Percentiles rank a stretch among this genome's conserved stretches.
Conservation (phyloP, 2,888 invertebrate genomes). For the Noctuana brunneofusca region DNA sequence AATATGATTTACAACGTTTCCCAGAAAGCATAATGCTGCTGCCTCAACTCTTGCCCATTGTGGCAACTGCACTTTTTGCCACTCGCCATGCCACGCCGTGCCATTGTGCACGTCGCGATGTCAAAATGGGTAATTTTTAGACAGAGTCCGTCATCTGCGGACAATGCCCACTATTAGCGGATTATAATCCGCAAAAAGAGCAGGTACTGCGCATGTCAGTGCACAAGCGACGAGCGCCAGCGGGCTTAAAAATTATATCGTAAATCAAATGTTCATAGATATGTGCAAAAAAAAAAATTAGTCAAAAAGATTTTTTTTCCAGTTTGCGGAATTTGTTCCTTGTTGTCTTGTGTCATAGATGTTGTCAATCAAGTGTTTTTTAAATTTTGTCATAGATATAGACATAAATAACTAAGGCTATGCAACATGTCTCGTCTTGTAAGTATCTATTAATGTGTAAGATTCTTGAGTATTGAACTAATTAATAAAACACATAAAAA, state of each 20-base stretch:
- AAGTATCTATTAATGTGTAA: too few relatives aligned
- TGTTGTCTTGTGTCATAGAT: too few relatives aligned
- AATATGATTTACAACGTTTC: conserved; percentile 64
- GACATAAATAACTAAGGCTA: too few relatives aligned
- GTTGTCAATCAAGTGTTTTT: too few relatives aligned
- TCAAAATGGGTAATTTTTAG: conserved; percentile 55
- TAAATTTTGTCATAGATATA: too few relatives aligned
- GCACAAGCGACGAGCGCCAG: conserved; percentile 44
- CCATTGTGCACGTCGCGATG: conserved; percentile 49
- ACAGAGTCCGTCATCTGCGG: conserved; percentile 67
- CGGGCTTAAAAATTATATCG: conserved; percentile 21
- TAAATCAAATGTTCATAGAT: too few relatives aligned
- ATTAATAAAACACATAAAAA: too few relatives aligned
- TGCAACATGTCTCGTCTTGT: too few relatives aligned
- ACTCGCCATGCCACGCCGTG: conserved; percentile 7
- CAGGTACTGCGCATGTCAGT: conserved; percentile 59
- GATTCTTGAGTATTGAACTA: too few relatives aligned
- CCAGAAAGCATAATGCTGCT: conserved; percentile 54
- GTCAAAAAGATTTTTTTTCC: too few relatives aligned
- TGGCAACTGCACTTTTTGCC: conserved; percentile 47
- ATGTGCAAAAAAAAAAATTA: too few relatives aligned
- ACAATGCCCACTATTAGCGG: conserved; percentile 81
- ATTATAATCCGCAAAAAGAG: conserved; percentile 78
- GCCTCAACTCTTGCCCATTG: conserved; percentile 75
- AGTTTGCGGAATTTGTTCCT: too few relatives aligned